These are phyloP conservation scores for Drosophila macrothrix DNA, from an alignment of 2,888 invertebrate genomes.

Conservation along the genomic window DNA sequence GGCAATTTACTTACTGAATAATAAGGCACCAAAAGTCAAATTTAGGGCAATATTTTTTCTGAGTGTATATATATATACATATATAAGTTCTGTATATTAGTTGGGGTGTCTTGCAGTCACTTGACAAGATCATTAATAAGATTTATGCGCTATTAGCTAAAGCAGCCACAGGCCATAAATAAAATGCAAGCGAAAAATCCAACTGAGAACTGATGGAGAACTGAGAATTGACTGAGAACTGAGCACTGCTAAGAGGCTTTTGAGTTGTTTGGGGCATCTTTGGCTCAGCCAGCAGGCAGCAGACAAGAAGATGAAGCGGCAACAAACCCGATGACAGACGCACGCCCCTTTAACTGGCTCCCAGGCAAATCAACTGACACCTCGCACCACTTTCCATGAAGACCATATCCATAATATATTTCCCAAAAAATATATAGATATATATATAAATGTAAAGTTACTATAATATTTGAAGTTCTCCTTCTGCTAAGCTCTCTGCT, in stretches of 20 bases:
- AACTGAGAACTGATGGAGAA: slow-evolving; percentile 4
- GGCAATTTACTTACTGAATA: background rate
- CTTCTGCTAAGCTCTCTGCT: too few species aligned
- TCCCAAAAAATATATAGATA: too few species aligned
- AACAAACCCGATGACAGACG: slow-evolving; percentile 75
- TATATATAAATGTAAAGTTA: too few species aligned
- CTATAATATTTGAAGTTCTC: too few species aligned
- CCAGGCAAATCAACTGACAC: slow-evolving; percentile 15
- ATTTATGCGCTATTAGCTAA: slow-evolving; percentile 83
- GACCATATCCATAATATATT: background rate
- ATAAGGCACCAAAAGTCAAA: background rate
- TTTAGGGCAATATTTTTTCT: background rate
- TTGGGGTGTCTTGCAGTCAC: slow-evolving; percentile 61
- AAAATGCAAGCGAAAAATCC: slow-evolving; percentile 57
- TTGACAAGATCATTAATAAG: slow-evolving; percentile 84
- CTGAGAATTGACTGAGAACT: background rate
- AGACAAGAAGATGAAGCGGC: slow-evolving; percentile 50
- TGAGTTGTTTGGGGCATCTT: background rate
- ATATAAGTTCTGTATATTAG: slow-evolving; percentile 15
- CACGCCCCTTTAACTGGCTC: slow-evolving; percentile 57
- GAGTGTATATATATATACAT: background rate
- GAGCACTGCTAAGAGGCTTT: background rate
- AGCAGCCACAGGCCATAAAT: slow-evolving; percentile 79
- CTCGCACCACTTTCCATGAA: background rate
- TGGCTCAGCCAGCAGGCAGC: background rate